Conservation (phyloP, 2,888 invertebrate genomes). For the Sesia apiformis region DNA sequence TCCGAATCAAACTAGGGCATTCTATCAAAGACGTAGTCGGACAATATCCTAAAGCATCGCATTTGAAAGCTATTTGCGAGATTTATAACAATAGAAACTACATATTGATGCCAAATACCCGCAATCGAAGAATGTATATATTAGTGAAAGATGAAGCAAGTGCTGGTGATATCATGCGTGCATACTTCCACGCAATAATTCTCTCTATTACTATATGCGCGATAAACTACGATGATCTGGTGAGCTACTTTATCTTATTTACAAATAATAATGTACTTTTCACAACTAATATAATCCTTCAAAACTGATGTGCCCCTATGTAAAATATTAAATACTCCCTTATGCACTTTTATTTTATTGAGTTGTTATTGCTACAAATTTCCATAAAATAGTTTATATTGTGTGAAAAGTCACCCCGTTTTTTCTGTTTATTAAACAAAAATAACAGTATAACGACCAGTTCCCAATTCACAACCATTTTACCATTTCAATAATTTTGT, state of each 20-base stretch:
- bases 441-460: no score
- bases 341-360: no score
- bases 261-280: no score
- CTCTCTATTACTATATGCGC: conserved; percentile 43
- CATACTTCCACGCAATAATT: conserved; percentile 81
- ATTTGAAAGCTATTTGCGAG: conserved; percentile 46
- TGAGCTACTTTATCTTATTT: conserved; percentile 13
- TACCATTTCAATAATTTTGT: no score
- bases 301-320: no score
- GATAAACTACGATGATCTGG: conserved; percentile 39
- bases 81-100: conserved; percentile 69
- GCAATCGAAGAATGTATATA: conserved; percentile 67
- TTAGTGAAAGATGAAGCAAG: conserved; percentile 66
- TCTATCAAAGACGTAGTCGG: conserved; percentile 57
- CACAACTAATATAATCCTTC: no score
- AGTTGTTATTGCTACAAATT: no score
- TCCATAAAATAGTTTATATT: no score
- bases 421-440: no score
- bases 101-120: conserved; percentile 65
- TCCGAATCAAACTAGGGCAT: conserved; percentile 74
- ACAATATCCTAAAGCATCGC: conserved; percentile 15
- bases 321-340: no score
- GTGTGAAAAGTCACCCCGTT: no score
- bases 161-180: conserved; percentile 74
- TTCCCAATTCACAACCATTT: no score